Conservation (phyloP, 2,888 invertebrate genomes). For the Epistrophe eligans region DNA sequence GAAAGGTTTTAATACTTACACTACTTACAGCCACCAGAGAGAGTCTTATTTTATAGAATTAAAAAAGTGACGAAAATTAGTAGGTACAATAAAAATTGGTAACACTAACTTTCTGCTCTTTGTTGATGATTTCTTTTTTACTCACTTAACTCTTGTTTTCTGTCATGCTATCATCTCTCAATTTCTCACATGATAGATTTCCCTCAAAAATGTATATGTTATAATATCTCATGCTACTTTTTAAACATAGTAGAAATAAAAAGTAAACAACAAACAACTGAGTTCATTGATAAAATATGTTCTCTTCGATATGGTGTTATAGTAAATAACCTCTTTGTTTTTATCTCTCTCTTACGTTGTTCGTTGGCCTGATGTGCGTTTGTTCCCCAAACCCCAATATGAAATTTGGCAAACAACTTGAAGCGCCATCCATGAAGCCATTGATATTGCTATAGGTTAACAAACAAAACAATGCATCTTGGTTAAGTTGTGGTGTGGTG, state of each 20-base stretch:
- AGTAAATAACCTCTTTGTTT: background rate
- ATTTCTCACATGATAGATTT: background rate
- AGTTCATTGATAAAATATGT: conserved; percentile 23
- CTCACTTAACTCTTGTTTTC: background rate
- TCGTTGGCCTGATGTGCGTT: background rate
- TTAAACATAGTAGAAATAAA: conserved; percentile 7
- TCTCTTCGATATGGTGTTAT: background rate
- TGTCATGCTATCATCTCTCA: background rate
- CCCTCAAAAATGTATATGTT: background rate
- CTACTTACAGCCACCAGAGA: no score
- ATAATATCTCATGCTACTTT: background rate
- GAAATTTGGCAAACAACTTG: background rate
- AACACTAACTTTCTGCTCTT: background rate
- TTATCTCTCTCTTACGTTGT: background rate
- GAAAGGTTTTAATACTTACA: no score
- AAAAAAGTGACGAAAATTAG: no score
- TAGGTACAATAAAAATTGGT: background rate
- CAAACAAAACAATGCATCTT: background rate
- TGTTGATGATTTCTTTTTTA: background rate
- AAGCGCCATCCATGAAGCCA: background rate
- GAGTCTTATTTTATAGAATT: no score
- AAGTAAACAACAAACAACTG: background rate
- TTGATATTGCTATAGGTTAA: background rate
- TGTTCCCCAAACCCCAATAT: background rate
- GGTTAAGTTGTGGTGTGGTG: background rate